A percentile compares a stretch with the other conserved stretches of the same genome.
phyloP scores from a whole-genome alignment of 1,140 invertebrate genomes.

The Hycleus phaleratus region DNA sequence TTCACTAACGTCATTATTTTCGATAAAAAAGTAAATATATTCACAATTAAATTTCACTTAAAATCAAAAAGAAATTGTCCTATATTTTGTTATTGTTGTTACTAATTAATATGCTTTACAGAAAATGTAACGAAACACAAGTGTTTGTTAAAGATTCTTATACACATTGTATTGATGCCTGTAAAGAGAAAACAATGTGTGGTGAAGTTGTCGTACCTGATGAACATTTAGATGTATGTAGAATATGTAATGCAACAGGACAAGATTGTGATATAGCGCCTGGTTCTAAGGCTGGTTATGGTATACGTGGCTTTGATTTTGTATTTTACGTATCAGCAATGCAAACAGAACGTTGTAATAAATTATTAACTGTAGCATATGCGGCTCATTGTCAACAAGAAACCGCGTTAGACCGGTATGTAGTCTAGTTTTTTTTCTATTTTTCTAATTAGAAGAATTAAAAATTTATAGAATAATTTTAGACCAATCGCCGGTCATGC shows the following conservation, averaged over 20 bases:
- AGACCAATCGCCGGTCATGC: constrained; percentile 97
- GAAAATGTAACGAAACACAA: constrained; percentile 73
- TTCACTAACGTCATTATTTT: too few species aligned
- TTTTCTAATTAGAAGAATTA: too few species aligned
- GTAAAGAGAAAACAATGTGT: constrained; percentile 80
- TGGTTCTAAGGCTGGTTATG: constrained; percentile 42
- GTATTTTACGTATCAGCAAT: constrained; percentile 95
- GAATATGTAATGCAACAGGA: constrained; percentile 77
- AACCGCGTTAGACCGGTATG: constrained; percentile 75
- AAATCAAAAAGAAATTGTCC: too few species aligned
- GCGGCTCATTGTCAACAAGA: constrained; percentile 99
- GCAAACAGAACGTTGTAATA: constrained; percentile 83
- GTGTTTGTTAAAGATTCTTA: constrained; percentile 74
- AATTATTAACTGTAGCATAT: constrained; percentile 89
- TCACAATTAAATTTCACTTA: too few species aligned
- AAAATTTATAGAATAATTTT: background rate
- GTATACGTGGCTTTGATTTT: constrained; percentile 86
- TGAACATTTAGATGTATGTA: constrained; percentile 83
- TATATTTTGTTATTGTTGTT: too few species aligned
- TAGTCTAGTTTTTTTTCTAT: background rate
- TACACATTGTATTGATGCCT: constrained; percentile 83
- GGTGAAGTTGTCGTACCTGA: constrained; percentile 90
- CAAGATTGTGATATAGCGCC: constrained; percentile 60
- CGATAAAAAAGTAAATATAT: too few species aligned
- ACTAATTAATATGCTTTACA: constrained; percentile 34